These are phyloP conservation scores for Thera britannica DNA, from an alignment of 2,888 invertebrate genomes.

Conservation along the genomic window DNA sequence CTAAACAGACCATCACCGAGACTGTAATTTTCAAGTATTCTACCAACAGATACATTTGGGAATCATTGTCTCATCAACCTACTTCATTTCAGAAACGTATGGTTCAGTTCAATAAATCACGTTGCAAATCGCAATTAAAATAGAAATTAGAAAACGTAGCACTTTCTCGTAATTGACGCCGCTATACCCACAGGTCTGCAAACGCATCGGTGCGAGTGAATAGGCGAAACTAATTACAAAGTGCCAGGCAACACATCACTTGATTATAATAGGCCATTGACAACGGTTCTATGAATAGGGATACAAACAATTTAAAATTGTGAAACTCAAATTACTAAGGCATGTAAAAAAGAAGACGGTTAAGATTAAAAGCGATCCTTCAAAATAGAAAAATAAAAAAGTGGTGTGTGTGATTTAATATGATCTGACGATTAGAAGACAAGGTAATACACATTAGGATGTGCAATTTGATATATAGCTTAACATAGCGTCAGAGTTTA, in stretches of 20 bases:
- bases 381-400: no score
- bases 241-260: slow-evolving; percentile 44
- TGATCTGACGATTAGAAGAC: no score
- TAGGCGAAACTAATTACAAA: slow-evolving; percentile 70
- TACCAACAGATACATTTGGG: no score
- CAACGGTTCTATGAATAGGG: slow-evolving; percentile 13
- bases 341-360: no score
- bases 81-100: not conserved
- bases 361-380: no score
- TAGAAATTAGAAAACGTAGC: slow-evolving; percentile 69
- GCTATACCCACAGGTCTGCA: slow-evolving; percentile 49
- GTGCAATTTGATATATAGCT: no score
- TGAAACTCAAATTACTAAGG: not conserved
- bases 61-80: not conserved
- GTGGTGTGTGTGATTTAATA: no score
- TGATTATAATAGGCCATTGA: slow-evolving; percentile 30
- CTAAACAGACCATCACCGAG: no score
- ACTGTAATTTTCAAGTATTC: no score
- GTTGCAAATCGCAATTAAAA: slow-evolving; percentile 56
- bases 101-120: slow-evolving; percentile 24
- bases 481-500: no score
- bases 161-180: slow-evolving; percentile 71
- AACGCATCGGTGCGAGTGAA: slow-evolving; percentile 52
- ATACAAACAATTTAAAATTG: not conserved
- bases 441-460: no score